A percentile compares a stretch with the other conserved stretches of the same genome.
Evolutionary conservation across 2,888 invertebrate genomes (phyloP).

Genomic region (Gnatocerus cornutus): DNA sequence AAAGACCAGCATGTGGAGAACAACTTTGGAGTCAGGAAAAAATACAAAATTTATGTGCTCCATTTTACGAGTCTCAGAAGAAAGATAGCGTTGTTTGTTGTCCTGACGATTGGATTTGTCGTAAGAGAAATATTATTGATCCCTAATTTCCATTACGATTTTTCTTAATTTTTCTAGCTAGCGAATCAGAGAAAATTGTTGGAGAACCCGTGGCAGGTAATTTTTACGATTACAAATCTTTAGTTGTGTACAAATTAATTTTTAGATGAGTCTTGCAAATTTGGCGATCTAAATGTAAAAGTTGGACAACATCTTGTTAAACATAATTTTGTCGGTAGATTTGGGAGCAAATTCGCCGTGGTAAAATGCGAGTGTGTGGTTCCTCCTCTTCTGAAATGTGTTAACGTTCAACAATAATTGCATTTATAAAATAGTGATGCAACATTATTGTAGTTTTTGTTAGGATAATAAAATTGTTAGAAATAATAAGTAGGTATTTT

Average conservation of each 20-base stretch:
- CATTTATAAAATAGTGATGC: too few relatives aligned
- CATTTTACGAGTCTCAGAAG: slow-evolving; percentile 38
- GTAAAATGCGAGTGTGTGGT: slow-evolving; percentile 43
- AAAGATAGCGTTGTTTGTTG: slow-evolving; percentile 43
- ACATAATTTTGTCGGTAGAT: slow-evolving; percentile 11
- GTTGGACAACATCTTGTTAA: slow-evolving; percentile 38
- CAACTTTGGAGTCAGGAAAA: slow-evolving; percentile 38
- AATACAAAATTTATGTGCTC: slow-evolving; percentile 39
- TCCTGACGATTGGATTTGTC: slow-evolving; percentile 46
- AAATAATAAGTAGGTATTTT: too few relatives aligned
- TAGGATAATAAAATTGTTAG: too few relatives aligned
- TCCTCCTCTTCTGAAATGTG: slow-evolving; percentile 45
- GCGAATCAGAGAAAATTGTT: slow-evolving; percentile 17
- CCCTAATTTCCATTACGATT: background rate
- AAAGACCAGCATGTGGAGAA: slow-evolving; percentile 48
- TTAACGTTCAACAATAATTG: background rate
- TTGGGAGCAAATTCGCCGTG: slow-evolving; percentile 12
- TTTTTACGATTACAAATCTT: background rate
- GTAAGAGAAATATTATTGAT: slow-evolving; percentile 1
- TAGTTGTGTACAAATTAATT: background rate
- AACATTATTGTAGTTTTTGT: too few relatives aligned
- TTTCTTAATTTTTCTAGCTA: slow-evolving; percentile 3
- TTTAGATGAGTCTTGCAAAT: slow-evolving; percentile 24
- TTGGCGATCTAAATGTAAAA: slow-evolving; percentile 29
- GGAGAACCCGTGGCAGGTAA: slow-evolving; percentile 16